Percentiles rank a stretch among this genome's conserved stretches.
phyloP scores from a whole-genome alignment of 1,140 invertebrate genomes.

The Periplaneta americana region DNA sequence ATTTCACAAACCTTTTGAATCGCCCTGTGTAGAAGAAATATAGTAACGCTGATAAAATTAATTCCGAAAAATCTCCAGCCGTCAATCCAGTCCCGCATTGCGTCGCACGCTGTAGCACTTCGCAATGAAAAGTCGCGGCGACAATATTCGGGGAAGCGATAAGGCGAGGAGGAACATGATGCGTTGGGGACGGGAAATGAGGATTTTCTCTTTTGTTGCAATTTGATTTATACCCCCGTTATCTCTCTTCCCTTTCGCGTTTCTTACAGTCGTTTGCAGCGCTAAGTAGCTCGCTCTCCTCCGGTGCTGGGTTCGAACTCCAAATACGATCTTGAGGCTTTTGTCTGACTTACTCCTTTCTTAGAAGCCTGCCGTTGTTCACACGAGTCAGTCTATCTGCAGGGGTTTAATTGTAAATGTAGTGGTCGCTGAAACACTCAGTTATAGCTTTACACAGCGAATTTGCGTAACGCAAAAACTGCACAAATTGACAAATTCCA shows the following conservation, averaged over 20 bases:
- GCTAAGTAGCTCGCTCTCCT: background rate
- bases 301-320: background rate
- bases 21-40: too few relatives aligned
- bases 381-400: too few relatives aligned
- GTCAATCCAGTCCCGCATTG: background rate
- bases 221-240: slow-evolving; percentile 7
- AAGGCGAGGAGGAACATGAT: slow-evolving; percentile 2
- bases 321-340: background rate
- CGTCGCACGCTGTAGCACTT: background rate
- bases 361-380: too few relatives aligned
- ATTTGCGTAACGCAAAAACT: too few relatives aligned
- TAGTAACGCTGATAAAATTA: too few relatives aligned
- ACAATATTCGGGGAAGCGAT: background rate
- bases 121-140: background rate
- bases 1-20: too few relatives aligned
- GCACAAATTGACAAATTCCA: too few relatives aligned
- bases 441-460: too few relatives aligned
- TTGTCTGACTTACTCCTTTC: too few relatives aligned
- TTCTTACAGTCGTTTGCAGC: background rate
- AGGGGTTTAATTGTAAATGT: too few relatives aligned
- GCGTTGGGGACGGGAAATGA: background rate
- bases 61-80: background rate
- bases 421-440: too few relatives aligned
- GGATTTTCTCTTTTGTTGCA: slow-evolving; percentile 9
- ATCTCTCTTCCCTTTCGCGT: background rate